Conservation (phyloP, 2,888 invertebrate species). For the Patella pellucida region DNA sequence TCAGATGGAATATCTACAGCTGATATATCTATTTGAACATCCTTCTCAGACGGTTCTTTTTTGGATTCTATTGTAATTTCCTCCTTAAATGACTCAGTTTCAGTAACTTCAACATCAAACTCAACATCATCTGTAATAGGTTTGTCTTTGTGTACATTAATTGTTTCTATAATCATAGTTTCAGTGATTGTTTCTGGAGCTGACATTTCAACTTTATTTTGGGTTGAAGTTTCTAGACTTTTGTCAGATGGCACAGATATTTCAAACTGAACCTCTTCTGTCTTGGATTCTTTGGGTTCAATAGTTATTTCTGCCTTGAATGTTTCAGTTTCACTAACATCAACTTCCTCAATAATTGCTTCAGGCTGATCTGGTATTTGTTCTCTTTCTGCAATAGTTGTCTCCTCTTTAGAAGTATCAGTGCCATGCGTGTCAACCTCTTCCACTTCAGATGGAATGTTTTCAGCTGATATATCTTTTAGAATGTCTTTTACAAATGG, state of each 20-base stretch:
- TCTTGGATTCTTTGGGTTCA: not conserved
- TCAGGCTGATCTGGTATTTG: not conserved
- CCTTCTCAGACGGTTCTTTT: not conserved
- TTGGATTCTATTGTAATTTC: slow-evolving; percentile 21
- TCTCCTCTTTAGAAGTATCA: slow-evolving; percentile 1
- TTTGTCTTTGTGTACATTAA: not conserved
- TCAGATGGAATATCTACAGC: not conserved
- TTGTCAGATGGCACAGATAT: slow-evolving; percentile 21
- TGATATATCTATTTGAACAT: too few relatives aligned
- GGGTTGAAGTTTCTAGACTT: not conserved
- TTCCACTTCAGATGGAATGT: not conserved
- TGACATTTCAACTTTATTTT: not conserved
- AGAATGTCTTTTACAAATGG: not conserved
- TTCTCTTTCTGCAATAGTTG: slow-evolving; percentile 6
- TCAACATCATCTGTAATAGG: slow-evolving; percentile 5
- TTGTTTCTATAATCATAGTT: not conserved
- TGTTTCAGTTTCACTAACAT: not conserved
- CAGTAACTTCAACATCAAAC: slow-evolving; percentile 10
- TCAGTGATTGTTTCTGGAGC: too few relatives aligned
- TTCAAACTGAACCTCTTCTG: slow-evolving; percentile 22
- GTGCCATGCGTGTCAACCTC: not conserved
- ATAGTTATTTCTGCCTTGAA: not conserved
- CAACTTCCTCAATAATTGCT: slow-evolving; percentile 10
- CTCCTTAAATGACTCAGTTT: slow-evolving; percentile 17
- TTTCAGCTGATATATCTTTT: too few relatives aligned